Conservation (phyloP, 2,113 vertebrate genomes). For the Gallinago undulata region DNA sequence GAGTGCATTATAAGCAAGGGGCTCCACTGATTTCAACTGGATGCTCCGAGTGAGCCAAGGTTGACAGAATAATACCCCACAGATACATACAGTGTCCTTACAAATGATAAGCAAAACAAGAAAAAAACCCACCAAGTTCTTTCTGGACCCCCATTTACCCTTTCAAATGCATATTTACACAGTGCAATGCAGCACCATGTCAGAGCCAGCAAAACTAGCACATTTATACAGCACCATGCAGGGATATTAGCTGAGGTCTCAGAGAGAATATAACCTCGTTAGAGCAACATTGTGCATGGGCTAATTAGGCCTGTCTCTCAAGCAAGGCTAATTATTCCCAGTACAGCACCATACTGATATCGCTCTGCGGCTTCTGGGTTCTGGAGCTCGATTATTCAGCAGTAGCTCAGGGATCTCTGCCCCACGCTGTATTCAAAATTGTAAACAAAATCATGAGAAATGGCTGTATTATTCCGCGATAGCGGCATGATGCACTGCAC, state of each 20-base stretch:
- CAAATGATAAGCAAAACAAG: not conserved
- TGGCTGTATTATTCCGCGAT: not conserved
- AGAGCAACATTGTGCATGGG: constrained; percentile 41
- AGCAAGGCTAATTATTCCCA: constrained; percentile 65
- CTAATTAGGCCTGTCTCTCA: constrained; percentile 61
- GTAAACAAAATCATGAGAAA: constrained; percentile 39
- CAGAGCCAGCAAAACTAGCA: not conserved
- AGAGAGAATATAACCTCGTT: constrained; percentile 54
- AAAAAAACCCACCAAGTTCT: not conserved
- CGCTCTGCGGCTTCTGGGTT: not conserved
- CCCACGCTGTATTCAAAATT: not conserved
- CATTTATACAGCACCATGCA: constrained; percentile 37
- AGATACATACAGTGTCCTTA: not conserved
- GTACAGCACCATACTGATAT: constrained; percentile 37
- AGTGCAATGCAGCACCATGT: not conserved
- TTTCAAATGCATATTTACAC: not conserved
- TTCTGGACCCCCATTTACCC: not conserved
- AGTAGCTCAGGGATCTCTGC: constrained; percentile 5
- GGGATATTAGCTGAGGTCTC: constrained; percentile 52
- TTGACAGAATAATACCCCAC: not conserved
- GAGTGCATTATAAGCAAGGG: not conserved
- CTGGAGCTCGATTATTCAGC: constrained; percentile 18
- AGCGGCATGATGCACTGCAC: not conserved
- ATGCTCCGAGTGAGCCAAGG: not conserved
- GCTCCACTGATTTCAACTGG: not conserved